Base-by-base conservation (phyloP, 2,113 vertebrate species). In the Triplophysa tibetana region DNA sequence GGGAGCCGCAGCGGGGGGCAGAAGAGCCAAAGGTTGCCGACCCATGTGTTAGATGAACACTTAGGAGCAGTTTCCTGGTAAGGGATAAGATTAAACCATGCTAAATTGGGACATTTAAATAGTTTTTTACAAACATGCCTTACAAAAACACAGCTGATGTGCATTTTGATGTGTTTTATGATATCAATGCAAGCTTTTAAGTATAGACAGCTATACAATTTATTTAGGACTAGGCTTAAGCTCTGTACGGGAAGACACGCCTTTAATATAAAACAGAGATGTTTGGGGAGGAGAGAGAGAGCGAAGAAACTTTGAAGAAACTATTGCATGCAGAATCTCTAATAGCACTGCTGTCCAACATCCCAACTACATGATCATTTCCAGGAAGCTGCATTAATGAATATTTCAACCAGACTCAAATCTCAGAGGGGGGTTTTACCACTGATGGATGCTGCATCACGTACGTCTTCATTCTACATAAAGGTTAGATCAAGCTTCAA, bases 331-430 rank as follows among this genome's bases (percentile, higher is more conserved):
- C 74, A 54, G 60, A 9, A 2, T n/a, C 17, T 41, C 24, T 38
- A 24, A 23, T 63, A 23, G 48, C 16, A 29, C 33, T 19, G 64
- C 21, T 65, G 54, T 58, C 52, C 75, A 73, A 67, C 54, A 67
- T 74, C 52, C 33, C 73, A 63, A 48, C 68, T 7, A 38, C 45
- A 61, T 8, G 13, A 54, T 79, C 23, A 62, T 63, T 52, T 65
- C 45, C 38, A 68, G 60, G 41, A 52, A 23, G 50, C 56, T 19
- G 56, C n/a, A 76, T 80, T 75, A 81, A 60, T 48, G 77, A 19
- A 48, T 68, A 72, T 81, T 58, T 79, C 56, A 84, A 78, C 67
- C 10, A 8, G 12, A 38, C 58, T 78, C 41, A 68, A 68, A 68
- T n/a, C 70, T 13, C 38, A 45, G 52, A 43, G 23, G 68, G 67